Evolutionary conservation across 1,140 invertebrate species (phyloP), one percentile per base, ranked within the genome.

Genomic region (Drosophila trapezifrons): DNA sequence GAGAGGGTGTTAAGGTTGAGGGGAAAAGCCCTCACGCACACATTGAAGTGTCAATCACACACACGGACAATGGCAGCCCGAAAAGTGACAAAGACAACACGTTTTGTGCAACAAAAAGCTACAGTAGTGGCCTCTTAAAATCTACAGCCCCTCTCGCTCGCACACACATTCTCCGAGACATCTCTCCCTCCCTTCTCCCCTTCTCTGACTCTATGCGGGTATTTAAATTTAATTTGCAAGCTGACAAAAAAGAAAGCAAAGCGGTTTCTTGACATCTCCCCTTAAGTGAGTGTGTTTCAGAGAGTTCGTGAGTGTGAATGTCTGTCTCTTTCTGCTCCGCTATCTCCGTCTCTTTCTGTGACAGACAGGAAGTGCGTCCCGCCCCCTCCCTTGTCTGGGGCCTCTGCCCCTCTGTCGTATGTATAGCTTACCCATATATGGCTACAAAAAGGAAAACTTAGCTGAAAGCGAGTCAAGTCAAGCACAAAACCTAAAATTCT

Each of bases 191-290:
- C 12, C 46, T 51, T 37, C 18, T 37, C 32, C 12, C 46, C 43
- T 37, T 57, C n/a, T 65, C n/a, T 49, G 9, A 37, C 13, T 75
- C n/a, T 70, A 83, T 83, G 80, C 76, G 80, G 80, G 80, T 79
- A 83, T 83, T 83, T 83, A 83, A 83, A 83, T 83, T 83, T 83
- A 83, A 83, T 83, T 83, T 83, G 80, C 80, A 83, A 79, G 76
- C 80, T 83, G 80, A 79, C 71, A 83, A 76, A 82, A 82, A 80
- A 83, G 79, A 82, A 82, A 83, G 80, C 75, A 82, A 78, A 78
- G 69, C 70, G 72, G 69, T 82, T 82, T 82, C 79, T 82, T 82
- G 74, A 78, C 74, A 82, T 67, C 63, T 66, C 37, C 69, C 65
- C 60, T 62, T 63, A 80, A 81, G 43, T 49, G 32, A 60, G 59